These are phyloP conservation scores for Sinonovacula constricta DNA, from an alignment of 1,140 invertebrate genomes.

Conservation along the genomic window DNA sequence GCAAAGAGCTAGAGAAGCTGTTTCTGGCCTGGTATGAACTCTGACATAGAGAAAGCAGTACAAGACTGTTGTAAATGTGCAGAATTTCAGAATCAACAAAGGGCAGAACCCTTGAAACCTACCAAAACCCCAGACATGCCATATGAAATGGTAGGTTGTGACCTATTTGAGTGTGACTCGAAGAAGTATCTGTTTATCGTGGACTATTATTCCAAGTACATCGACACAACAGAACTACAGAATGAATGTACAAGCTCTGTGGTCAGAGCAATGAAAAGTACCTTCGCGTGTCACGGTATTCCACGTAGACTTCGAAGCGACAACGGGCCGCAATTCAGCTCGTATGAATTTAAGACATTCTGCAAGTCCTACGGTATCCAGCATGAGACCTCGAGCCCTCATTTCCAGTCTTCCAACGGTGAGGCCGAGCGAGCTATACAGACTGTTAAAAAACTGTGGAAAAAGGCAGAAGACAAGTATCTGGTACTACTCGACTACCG, in stretches of 20 bases:
- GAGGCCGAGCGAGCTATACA: slow-evolving; percentile 58
- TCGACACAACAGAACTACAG: slow-evolving; percentile 27
- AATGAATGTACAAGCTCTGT: slow-evolving; percentile 26
- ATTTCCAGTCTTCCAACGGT: slow-evolving; percentile 53
- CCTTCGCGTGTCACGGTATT: slow-evolving; percentile 54
- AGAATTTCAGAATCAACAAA: slow-evolving; percentile 4
- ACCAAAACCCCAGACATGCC: background rate
- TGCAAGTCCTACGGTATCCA: slow-evolving; percentile 46
- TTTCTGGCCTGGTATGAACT: background rate
- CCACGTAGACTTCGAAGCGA: slow-evolving; percentile 73
- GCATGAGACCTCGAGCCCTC: slow-evolving; percentile 53
- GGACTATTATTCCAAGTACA: slow-evolving; percentile 59
- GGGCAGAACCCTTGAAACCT: background rate
- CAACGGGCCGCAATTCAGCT: slow-evolving; percentile 78
- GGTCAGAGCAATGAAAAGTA: slow-evolving; percentile 32
- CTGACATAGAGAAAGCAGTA: background rate
- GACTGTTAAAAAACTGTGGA: slow-evolving; percentile 56
- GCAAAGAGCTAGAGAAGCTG: slow-evolving; percentile 1
- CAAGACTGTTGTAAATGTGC: background rate
- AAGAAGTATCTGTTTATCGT: slow-evolving; percentile 51
- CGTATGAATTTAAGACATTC: slow-evolving; percentile 68
- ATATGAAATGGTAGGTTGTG: slow-evolving; percentile 26
- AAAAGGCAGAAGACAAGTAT: slow-evolving; percentile 52
- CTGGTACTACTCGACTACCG: slow-evolving; percentile 55
- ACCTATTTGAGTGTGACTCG: slow-evolving; percentile 46